Base-by-base conservation (phyloP, 1,140 invertebrate species). In the Drosophila rufa region DNA sequence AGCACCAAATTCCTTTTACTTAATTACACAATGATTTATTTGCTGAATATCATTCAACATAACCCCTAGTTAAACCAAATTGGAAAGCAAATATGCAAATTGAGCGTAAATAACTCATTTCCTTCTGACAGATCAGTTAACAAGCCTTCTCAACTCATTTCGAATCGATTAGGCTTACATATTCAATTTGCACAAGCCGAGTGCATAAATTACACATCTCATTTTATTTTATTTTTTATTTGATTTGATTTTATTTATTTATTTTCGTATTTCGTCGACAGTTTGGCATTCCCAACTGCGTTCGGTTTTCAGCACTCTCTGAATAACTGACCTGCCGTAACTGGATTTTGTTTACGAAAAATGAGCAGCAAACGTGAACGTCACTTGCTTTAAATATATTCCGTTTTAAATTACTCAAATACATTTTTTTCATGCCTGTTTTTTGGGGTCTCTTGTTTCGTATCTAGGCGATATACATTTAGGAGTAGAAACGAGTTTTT, bases 291-390 rank as follows among this genome's bases (percentile, higher is more conserved):
- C 33, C 51, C 60, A 69, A 73, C 58, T 59, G 66, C 64, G 46
- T 66, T 80, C 40, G 40, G 46, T 57, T 80, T 82, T 86, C 66
- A 77, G 17, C 82, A 71, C 75, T 67, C 75, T 67, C 48, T 27
- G 9, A 66, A 75, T 57, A 46, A 62, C 76, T 87, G 83, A 86
- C 83, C 83, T 87, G 75, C 83, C 83, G 33, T 80, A 87, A 89
- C 61, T 57, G 57, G 62, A 68, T 53, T 67, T 30, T 65, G 38
- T 47, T 50, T 30, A 46, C 47, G 50, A 48, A 80, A 61, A 58
- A 47, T 50, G 61, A 47, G 15, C 33, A 51, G 33, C 38, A 53
- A 73, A 73, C 61, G 61, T 56, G 27, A 73, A 71, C 69, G 53
- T 58, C 69, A 73, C 69, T 73, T 58, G 68, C 38, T 33, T 74